Evolutionary conservation across 1,140 invertebrate genomes (phyloP).

Genomic region (Lordiphosa collinella): DNA sequence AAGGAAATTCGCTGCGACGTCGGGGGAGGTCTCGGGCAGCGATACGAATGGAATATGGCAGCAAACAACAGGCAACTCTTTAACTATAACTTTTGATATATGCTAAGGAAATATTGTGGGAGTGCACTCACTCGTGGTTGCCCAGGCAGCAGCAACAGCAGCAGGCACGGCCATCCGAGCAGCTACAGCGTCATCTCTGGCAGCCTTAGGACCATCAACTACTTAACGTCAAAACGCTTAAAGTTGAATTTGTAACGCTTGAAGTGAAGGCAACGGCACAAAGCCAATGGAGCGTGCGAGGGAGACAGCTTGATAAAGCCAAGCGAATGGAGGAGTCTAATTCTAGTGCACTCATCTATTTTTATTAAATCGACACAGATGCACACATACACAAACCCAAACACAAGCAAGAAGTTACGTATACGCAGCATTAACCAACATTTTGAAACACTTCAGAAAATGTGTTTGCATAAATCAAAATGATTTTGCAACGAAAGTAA

Average conservation of each 20-base stretch:
- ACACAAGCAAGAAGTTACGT: conserved; percentile 45
- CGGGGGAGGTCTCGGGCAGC: background rate
- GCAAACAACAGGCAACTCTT: conserved; percentile 62
- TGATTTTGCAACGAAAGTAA: background rate
- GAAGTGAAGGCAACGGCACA: conserved; percentile 66
- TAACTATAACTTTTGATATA: conserved; percentile 78
- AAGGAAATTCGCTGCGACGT: conserved; percentile 46
- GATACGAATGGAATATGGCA: conserved; percentile 12
- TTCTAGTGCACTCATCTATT: conserved; percentile 70
- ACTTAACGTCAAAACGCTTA: conserved; percentile 76
- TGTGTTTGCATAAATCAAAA: conserved; percentile 3
- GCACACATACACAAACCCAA: conserved; percentile 9
- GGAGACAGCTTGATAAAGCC: conserved; percentile 9
- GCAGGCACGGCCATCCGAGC: background rate
- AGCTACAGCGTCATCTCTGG: background rate
- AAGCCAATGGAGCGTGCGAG: conserved; percentile 62
- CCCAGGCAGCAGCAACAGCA: conserved; percentile 23
- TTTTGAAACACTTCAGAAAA: conserved; percentile 3
- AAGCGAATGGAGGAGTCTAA: conserved; percentile 27
- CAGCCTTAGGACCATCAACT: conserved; percentile 53
- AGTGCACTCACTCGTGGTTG: conserved; percentile 69
- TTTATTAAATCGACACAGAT: conserved; percentile 62
- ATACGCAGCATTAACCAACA: conserved; percentile 49
- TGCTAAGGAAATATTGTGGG: conserved; percentile 70
- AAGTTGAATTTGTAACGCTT: conserved; percentile 76